These are phyloP conservation scores for Rhyacophila evoluta DNA, from an alignment of 2,888 invertebrate species.

Conservation along the genomic window DNA sequence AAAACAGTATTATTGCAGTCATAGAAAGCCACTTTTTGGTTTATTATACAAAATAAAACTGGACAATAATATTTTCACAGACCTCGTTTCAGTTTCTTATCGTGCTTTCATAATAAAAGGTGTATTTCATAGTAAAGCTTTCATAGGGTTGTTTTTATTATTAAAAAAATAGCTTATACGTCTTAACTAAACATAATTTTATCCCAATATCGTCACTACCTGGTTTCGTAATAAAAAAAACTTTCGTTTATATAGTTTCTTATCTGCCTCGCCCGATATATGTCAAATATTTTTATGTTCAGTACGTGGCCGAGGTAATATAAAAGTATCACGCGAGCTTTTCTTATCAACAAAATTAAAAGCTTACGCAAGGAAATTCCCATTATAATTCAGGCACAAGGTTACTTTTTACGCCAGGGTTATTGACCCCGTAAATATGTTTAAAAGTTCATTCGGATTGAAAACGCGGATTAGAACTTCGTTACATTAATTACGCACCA, in stretches of 20 bases:
- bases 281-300: constrained; percentile 51
- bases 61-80: neutral
- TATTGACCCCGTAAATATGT: neutral
- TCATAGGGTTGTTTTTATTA: neutral
- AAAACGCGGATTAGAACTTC: neutral
- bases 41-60: neutral
- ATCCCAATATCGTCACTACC: constrained; percentile 23
- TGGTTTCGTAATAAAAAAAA: constrained; percentile 32
- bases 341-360: constrained; percentile 34
- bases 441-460: neutral
- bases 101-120: neutral
- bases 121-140: neutral
- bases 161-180: neutral
- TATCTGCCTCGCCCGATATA: constrained; percentile 49
- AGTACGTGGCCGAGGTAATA: constrained; percentile 46
- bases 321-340: constrained; percentile 41
- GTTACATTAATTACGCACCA: neutral
- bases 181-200: neutral
- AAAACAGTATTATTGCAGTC: too few species aligned
- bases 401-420: neutral
- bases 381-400: neutral
- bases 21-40: too few species aligned
- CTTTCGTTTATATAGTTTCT: constrained; percentile 48
- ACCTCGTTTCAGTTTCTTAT: neutral
- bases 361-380: constrained; percentile 28